These are phyloP conservation scores for Lasius platythorax DNA, from an alignment of 2,888 invertebrate genomes.

Conservation along the genomic window DNA sequence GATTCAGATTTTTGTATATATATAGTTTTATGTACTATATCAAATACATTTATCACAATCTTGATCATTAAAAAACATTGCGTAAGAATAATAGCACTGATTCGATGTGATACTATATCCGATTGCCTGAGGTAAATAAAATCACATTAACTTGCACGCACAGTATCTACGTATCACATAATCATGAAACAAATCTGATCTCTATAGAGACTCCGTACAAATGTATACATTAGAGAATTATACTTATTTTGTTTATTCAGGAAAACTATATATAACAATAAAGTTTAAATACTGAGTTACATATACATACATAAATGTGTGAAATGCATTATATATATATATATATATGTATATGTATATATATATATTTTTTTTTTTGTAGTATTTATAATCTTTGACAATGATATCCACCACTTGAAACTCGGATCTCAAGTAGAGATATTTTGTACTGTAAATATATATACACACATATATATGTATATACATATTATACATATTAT, in stretches of 20 bases:
- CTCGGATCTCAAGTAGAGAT: too few species aligned
- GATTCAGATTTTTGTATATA: background rate
- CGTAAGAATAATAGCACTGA: background rate
- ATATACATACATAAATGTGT: background rate
- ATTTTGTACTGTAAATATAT: too few species aligned
- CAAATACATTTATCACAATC: background rate
- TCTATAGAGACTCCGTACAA: background rate
- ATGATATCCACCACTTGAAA: too few species aligned
- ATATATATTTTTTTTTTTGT: too few species aligned
- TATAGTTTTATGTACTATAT: background rate
- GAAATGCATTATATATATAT: too few species aligned
- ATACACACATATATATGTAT: too few species aligned
- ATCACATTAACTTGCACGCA: background rate
- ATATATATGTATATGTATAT: too few species aligned
- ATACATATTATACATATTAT: background rate
- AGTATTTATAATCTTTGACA: too few species aligned
- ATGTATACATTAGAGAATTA: background rate
- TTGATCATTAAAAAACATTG: background rate
- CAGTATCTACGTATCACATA: background rate
- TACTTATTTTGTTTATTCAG: slow-evolving; percentile 5
- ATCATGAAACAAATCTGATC: slow-evolving; percentile 8
- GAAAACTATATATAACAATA: background rate
- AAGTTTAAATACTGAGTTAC: background rate
- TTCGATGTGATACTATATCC: background rate
- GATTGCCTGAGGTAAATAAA: background rate